phyloP scores from a whole-genome alignment of 2,113 vertebrate species.

The Hemicordylus capensis region DNA sequence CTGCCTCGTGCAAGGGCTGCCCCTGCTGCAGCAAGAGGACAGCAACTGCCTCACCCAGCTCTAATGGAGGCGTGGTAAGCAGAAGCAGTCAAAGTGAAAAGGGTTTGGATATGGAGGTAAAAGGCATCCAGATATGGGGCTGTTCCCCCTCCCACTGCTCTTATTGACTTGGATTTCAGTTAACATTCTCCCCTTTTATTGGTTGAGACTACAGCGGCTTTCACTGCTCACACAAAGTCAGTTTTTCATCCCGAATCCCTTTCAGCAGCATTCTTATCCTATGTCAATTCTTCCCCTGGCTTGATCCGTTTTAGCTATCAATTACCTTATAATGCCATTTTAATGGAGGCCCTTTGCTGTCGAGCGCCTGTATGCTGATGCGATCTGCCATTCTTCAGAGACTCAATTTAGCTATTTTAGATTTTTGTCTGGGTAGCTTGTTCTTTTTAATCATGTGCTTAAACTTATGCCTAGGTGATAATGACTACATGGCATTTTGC shows the following conservation, averaged over 20 bases:
- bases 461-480: slow-evolving; percentile 34
- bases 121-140: background rate
- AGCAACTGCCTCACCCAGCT: too few species aligned
- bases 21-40: too few species aligned
- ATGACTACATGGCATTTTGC: background rate
- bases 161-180: background rate
- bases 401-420: slow-evolving; percentile 12
- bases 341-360: slow-evolving; percentile 32
- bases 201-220: background rate
- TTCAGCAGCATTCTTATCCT: slow-evolving; percentile 2
- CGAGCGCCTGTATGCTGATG: slow-evolving; percentile 25
- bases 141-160: background rate
- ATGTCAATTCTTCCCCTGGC: background rate
- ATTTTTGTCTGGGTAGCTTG: background rate
- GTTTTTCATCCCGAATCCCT: background rate
- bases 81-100: background rate
- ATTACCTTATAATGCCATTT: slow-evolving; percentile 14
- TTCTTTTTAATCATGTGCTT: slow-evolving; percentile 30
- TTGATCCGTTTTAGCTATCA: background rate
- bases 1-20: too few species aligned
- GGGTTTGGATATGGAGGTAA: too few species aligned
- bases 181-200: background rate
- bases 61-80: background rate
- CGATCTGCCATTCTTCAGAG: slow-evolving; percentile 17
- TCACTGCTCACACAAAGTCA: background rate